Base-by-base conservation (phyloP, 2,113 vertebrate species). In the Erythrocercus mccallii region DNA sequence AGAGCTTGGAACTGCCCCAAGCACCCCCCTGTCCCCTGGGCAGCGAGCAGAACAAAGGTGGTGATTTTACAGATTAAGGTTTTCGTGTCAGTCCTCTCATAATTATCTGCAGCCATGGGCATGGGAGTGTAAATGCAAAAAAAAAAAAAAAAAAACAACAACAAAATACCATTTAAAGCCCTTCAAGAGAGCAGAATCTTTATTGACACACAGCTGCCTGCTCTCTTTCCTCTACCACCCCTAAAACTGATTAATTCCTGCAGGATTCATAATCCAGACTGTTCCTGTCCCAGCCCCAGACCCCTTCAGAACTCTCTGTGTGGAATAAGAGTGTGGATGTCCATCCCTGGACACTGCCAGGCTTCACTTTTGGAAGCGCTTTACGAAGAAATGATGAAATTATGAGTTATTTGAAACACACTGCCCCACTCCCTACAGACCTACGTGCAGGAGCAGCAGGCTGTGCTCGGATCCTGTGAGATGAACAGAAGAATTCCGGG, bases 61-160 rank as follows among this genome's bases (percentile, higher is more conserved):
- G 5, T 11, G n/a, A 48, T 74, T 71, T 78, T 27, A 22, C 38
- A 47, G 4, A 12, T 9, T 4, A 2, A 11, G 3, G 7, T 44
- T 68, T 79, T 17, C 0, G 0, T 65, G 1, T 65, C 12, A 1
- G 25, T 40, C 11, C 9, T 0, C 14, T 13, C 1, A 0, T 2
- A 2, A 5, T 22, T 11, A 19, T 0, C 14, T 68, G 12, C 21
- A 50, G 11, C 30, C 18, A 1, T 0, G 5, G 21, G 33, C 9
- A 6, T 7, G 10, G 8, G 5, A 4, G 1, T 4, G 7, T n/a
- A 30, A 17, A 25, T 37, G 58, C 31, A 88, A 78, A 28, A 33
- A 33, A 27, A 14, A 20, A 10, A 6, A 1, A 3, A 88, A 78
- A 28, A 33, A 33, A 27, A 14, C 15, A 10, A 6, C 1, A 3